Evolutionary conservation across 2,113 vertebrate genomes (phyloP).

Genomic region (Macaca nemestrina): DNA sequence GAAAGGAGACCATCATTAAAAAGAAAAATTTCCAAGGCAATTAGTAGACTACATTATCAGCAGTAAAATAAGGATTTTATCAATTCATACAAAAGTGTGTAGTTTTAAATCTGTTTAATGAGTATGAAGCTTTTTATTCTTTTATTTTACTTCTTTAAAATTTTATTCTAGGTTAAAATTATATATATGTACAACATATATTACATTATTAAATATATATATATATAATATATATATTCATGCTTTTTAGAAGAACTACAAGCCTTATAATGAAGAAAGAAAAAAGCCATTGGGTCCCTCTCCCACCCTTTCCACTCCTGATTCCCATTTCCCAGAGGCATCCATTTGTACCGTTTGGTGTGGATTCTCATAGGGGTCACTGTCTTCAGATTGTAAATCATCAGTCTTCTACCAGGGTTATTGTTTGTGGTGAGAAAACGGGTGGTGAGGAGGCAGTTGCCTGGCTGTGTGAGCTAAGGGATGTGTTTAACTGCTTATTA

Average conservation of each 20-base stretch:
- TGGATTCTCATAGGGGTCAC: neutral
- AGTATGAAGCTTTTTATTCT: neutral
- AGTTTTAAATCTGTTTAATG: constrained; percentile 20
- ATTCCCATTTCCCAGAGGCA: neutral
- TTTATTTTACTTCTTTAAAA: constrained; percentile 50
- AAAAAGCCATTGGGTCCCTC: neutral
- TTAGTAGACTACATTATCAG: neutral
- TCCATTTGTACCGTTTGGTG: neutral
- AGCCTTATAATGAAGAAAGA: neutral
- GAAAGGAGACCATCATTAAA: neutral
- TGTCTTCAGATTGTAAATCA: neutral
- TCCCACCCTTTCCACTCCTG: neutral
- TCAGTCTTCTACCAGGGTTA: neutral
- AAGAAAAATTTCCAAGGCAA: neutral
- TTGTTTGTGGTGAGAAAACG: neutral
- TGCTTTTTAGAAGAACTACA: neutral
- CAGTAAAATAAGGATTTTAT: neutral
- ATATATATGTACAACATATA: neutral
- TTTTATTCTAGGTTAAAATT: constrained; percentile 16
- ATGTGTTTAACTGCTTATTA: neutral
- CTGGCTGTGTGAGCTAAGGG: neutral
- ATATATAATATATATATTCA: neutral
- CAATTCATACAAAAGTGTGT: neutral
- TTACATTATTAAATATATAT: neutral
- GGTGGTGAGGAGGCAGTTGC: neutral